Base-by-base conservation (phyloP, 2,797 vertebrate genomes). In the Anisognathus igniventris region DNA sequence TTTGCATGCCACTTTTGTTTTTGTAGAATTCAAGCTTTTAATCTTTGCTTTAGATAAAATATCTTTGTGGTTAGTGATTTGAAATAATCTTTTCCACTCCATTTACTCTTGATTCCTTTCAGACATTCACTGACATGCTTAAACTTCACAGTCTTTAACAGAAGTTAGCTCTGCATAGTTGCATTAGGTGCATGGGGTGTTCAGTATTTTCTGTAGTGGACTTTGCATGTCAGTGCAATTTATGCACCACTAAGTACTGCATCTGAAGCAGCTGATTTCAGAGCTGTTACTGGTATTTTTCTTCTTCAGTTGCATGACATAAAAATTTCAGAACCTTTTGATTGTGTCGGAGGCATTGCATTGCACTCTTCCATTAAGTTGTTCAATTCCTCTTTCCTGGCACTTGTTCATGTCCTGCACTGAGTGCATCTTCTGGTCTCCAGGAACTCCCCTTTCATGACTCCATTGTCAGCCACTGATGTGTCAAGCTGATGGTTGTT, bases 261-360 rank as follows among this genome's bases (percentile, higher is more conserved):
- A 47, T 30, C 65, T 77, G 48, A 50, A 64, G 16, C 39, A 60
- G 31, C 31, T 70, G 10, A 31, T 88, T 86, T 83, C 61, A 44
- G 61, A 64, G n/a, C 44, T 57, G 9, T 53, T 91, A 42, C 5
- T 3, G 14, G 22, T 51, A 40, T 50, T 79, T 89, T 65, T 10
- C 50, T 67, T 56, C 40, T 77, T 83, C 47, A 19, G 45, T 27
- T 92, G n/a, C 45, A 14, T 25, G 44, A 15, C 37, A 81, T 90
- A 73, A 91, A 93, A 68, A 65, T 84, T 95, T 92, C 37, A 88
- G 73, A 47, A 35, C 47, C 72, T 93, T 57, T 24, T 70, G 62
- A 45, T 66, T 40, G 39, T 68, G 6, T 71, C 0, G 1, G 44
- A 56, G 37, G 27, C 78, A n/a, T 2, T 6, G 22, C 28, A 14